Base-by-base conservation (phyloP, 2,113 vertebrate species). In the Deroptyus accipitrinus region DNA sequence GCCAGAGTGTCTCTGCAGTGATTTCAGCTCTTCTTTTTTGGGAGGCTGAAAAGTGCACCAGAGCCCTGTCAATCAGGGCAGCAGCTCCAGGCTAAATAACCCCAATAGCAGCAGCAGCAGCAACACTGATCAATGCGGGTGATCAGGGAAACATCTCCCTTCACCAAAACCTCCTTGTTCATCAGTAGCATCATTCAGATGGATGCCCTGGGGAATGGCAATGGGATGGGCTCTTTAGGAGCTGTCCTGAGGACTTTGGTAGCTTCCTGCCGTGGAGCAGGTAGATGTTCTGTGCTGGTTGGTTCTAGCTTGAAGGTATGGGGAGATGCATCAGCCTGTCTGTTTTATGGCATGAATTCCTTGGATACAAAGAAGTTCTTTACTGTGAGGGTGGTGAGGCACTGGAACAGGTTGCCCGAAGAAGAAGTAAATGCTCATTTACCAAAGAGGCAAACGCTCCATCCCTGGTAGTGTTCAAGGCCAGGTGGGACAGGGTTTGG, bases 81-180 rank as follows among this genome's bases (percentile, higher is more conserved):
- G 52, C 28, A n/a, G 62, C 78, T 62, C 54, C 2, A 44, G n/a
- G 68, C 39, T 9, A 44, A 83, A 61, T 19, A 37, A 46, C 12
- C 51, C 87, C 51, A 0, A 8, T 5, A 63, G 66, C 70, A 42
- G n/a, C 54, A 46, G 23, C 37, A 33, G 46, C 77, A 44, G 35
- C 28, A n/a, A 14, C 39, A 9, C 7, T 3, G 4, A 8, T 23
- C 49, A 25, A 19, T 13, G n/a, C 11, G 5, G 39, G 62, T 0
- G 20, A n/a, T 15, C 2, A 10, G 35, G 27, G 59, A 70, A 37
- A 6, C 24, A 25, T 23, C 46, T 33, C 25, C 41, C 23, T 41
- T 18, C 22, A 28, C 67, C 18, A 55, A 86, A 35, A 6, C 4
- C 18, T 55, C 39, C 30, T 51, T 4, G 46, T 20, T 55, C 33